Conservation (phyloP, 2,888 invertebrate genomes). For the Heliconius charithonia region DNA sequence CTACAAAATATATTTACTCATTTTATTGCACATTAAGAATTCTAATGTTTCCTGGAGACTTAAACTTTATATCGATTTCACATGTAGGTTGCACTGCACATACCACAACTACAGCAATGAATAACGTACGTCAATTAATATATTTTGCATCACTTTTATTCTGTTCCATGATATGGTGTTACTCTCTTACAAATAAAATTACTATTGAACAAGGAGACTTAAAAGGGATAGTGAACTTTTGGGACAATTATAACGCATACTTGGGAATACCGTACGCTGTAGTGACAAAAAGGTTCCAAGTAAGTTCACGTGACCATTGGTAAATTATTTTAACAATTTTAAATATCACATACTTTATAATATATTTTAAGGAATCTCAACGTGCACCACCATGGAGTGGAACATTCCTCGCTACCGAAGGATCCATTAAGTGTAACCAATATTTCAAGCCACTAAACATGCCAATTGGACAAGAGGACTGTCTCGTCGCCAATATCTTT, state of each 20-base stretch:
- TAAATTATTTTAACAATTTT: neutral
- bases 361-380: conserved; percentile 50
- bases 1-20: neutral
- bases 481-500: conserved; percentile 8
- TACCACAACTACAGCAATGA: neutral
- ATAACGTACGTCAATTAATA: neutral
- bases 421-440: conserved; percentile 52
- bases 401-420: conserved; percentile 50
- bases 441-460: conserved; percentile 34
- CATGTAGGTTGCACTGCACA: neutral
- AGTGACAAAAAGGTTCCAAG: conserved; percentile 1
- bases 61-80: neutral
- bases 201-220: neutral
- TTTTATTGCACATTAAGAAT: conserved; percentile 1
- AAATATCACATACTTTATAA: neutral
- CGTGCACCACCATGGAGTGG: conserved; percentile 52
- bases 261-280: conserved; percentile 7
- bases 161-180: neutral
- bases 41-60: neutral
- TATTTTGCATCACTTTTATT: neutral
- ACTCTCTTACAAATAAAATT: neutral
- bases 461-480: conserved; percentile 6
- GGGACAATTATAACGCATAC: conserved; percentile 4
- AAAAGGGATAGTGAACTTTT: neutral
- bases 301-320: neutral